A percentile compares a stretch with the other conserved stretches of the same genome.
Conservation (phyloP, 2,888 invertebrate species). For the Cistogaster globosa region DNA sequence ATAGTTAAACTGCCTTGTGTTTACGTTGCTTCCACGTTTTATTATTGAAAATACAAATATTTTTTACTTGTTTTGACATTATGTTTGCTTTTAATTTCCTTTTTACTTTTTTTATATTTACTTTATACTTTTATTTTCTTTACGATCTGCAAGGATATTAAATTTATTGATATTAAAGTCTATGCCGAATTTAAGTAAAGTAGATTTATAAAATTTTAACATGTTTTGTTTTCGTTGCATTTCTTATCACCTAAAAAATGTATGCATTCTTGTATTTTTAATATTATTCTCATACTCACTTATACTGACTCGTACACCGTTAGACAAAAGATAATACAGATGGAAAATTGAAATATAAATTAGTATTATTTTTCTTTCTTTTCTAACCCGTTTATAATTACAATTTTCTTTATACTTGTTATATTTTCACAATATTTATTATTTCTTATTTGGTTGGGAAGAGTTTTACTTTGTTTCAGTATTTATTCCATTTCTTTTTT, state of each 20-base stretch:
- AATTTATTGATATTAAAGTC: neutral
- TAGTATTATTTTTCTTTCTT: slow-evolving; percentile 23
- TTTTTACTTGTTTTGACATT: neutral
- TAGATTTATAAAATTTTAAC: slow-evolving; percentile 30
- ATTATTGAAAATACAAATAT: neutral
- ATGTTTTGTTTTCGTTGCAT: slow-evolving; percentile 39
- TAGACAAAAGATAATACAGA: slow-evolving; percentile 41
- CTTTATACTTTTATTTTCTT: slow-evolving; percentile 28
- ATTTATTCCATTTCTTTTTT: slow-evolving; percentile 35
- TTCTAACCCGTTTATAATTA: slow-evolving; percentile 25
- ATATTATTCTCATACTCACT: slow-evolving; percentile 21
- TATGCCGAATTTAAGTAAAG: too few relatives aligned
- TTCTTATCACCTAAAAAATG: slow-evolving; percentile 60
- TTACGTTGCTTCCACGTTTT: neutral
- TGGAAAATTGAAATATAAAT: slow-evolving; percentile 42
- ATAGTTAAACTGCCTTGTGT: too few relatives aligned
- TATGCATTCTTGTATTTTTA: slow-evolving; percentile 19
- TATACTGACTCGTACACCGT: slow-evolving; percentile 17
- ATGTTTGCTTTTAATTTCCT: neutral
- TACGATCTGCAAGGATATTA: neutral
- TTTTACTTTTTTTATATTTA: slow-evolving; percentile 23
- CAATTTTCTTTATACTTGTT: slow-evolving; percentile 33
- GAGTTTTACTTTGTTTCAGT: slow-evolving; percentile 28
- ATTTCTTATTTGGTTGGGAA: slow-evolving; percentile 19
- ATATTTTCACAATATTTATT: slow-evolving; percentile 8